These are phyloP conservation scores for Ia io DNA, from an alignment of 2,113 vertebrate genomes.

Conservation along the genomic window DNA sequence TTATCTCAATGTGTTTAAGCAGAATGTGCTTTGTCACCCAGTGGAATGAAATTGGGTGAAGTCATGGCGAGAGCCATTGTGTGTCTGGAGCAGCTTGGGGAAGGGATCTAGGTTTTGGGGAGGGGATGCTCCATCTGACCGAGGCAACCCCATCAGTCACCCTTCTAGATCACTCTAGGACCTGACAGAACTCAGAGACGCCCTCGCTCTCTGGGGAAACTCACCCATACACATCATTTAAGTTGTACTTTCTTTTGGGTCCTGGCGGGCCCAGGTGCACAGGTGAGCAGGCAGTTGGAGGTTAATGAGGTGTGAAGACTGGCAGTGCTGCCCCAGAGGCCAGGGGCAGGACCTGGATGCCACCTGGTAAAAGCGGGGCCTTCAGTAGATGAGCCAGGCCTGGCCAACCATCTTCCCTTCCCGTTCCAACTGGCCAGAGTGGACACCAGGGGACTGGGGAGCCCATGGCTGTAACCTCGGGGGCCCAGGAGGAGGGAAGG, in stretches of 20 bases:
- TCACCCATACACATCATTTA: background rate
- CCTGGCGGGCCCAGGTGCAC: too few relatives aligned
- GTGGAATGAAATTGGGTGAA: background rate
- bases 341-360: background rate
- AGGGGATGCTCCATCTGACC: background rate
- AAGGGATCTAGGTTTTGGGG: background rate
- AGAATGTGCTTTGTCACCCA: background rate
- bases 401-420: accelerated
- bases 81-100: background rate
- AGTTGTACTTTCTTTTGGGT: background rate
- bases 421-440: background rate
- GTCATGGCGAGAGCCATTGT: too few relatives aligned
- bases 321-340: background rate
- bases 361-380: background rate
- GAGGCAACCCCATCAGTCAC: background rate
- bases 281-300: accelerated
- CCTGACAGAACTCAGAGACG: background rate
- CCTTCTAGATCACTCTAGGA: background rate
- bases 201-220: background rate
- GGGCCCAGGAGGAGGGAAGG: too few relatives aligned
- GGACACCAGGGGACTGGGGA: background rate
- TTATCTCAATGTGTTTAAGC: background rate
- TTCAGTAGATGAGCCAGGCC: background rate
- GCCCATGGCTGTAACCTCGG: background rate
- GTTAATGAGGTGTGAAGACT: accelerated